Base-by-base conservation (phyloP, 2,888 invertebrate genomes). In the Pollenia angustigena region DNA sequence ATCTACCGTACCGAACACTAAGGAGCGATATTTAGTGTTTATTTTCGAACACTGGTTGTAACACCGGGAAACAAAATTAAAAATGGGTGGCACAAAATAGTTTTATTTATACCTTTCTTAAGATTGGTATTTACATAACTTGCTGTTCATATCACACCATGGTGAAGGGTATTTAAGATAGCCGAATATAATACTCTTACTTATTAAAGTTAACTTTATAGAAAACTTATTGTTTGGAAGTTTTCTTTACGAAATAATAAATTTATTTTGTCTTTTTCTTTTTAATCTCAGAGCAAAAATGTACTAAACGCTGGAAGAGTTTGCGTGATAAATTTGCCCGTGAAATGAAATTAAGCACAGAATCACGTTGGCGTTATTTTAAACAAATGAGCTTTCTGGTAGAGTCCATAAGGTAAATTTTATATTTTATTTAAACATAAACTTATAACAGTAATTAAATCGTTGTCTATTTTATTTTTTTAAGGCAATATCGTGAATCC, bases 351-450 rank as follows among this genome's bases (percentile, higher is more conserved):
- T 74, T 92, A 79, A 92, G 92, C 85, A 91, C 92, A 82, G 92
- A 92, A 88, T 92, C 92, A 60, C 92, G 92, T 68, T 92, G 92
- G 92, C 92, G 92, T 52, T 92, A 92, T 84, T 92, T 92, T 60
- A 92, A 92, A 81, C 92, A 92, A 88, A 92, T 92, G 92, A 92
- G 92, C 82, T 92, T 92, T 87, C 88, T 92, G 7, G 92, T 92
- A 32, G 92, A 92, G 88, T 92, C 92, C 11, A 92, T 92, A 69
- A 88, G 90, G 89, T 89, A 74, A 58, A 48, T 40, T 42, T 23
- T 40, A 12, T 46, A 42, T 14, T 56, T 10, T 56, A 1, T 4
- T 18, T 54, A 16, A 16, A 8, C 7, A 56, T 56, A 56, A 12
- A 11, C 18, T 72, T 46, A 32, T 32, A 1, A 4, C 4, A 1